Evolutionary conservation across 2,797 vertebrate species (phyloP).

Genomic region (Sarcoramphus papa): DNA sequence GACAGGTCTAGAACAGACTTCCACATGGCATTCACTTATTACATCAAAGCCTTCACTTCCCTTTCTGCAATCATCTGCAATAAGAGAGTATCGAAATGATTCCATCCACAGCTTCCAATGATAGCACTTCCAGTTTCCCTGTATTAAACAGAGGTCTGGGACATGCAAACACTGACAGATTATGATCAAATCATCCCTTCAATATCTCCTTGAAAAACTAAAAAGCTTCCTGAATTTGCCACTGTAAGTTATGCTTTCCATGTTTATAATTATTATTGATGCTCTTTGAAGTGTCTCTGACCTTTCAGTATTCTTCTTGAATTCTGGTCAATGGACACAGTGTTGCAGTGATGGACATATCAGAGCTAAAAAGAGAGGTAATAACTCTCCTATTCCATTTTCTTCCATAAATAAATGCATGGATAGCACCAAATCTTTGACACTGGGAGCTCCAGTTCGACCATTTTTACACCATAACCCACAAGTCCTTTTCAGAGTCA

Average conservation of each 20-base stretch:
- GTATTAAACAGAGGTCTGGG: background rate
- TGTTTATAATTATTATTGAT: background rate
- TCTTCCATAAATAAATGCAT: background rate
- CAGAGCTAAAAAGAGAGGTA: background rate
- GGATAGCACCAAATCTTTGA: background rate
- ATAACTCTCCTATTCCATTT: background rate
- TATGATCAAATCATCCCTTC: background rate
- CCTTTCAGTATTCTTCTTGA: background rate
- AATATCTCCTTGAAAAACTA: background rate
- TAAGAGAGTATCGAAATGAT: background rate
- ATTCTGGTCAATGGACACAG: background rate
- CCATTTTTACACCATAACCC: background rate
- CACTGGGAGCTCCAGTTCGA: background rate
- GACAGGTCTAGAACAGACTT: background rate
- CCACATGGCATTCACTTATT: background rate
- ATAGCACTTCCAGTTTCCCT: background rate
- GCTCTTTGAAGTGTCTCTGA: background rate
- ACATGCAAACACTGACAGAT: background rate
- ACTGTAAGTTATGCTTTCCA: background rate
- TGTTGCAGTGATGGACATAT: background rate
- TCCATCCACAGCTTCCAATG: background rate
- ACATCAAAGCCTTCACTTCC: background rate
- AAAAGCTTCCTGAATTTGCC: background rate
- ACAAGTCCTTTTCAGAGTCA: background rate
- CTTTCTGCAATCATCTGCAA: background rate